These are phyloP conservation scores for Caenorhabditis auriculariae DNA, from an alignment of 2,888 invertebrate species.

Conservation along the genomic window DNA sequence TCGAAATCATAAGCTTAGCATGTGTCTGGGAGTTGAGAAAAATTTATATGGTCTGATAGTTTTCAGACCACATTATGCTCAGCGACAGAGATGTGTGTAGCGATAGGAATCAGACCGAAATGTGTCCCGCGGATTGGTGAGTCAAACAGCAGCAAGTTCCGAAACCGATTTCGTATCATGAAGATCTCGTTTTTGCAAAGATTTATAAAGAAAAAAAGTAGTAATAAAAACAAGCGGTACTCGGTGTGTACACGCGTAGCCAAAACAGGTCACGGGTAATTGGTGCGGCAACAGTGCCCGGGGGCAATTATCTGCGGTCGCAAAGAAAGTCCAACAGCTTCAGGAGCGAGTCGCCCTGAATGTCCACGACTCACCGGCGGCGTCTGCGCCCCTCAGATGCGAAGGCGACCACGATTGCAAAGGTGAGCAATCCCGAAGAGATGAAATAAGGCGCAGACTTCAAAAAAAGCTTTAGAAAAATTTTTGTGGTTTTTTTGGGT, in stretches of 20 bases:
- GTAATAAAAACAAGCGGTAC: no score
- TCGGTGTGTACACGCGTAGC: no score
- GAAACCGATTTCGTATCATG: slow-evolving; percentile 1
- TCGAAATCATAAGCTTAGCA: background rate
- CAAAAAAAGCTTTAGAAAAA: no score
- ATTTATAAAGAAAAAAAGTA: slow-evolving; percentile 2
- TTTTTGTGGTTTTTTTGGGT: no score
- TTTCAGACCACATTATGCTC: slow-evolving; percentile 41
- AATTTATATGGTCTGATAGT: no score
- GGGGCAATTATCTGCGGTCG: no score
- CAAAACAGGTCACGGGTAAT: no score
- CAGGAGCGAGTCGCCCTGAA: background rate
- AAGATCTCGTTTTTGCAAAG: slow-evolving; percentile 10
- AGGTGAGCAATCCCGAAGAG: no score
- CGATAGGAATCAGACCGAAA: slow-evolving; percentile 29
- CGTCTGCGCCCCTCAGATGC: slow-evolving; percentile 50
- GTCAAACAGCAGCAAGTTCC: slow-evolving; percentile 4
- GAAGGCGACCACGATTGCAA: slow-evolving; percentile 48
- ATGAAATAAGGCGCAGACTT: no score
- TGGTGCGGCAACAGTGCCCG: no score
- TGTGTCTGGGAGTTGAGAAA: no score
- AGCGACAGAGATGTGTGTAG: slow-evolving; percentile 42
- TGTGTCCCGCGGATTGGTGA: slow-evolving; percentile 47
- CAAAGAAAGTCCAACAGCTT: no score
- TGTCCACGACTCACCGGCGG: slow-evolving; percentile 54